phyloP scores from a whole-genome alignment of 2,888 invertebrate genomes.

The Azorinus chamasolen region DNA sequence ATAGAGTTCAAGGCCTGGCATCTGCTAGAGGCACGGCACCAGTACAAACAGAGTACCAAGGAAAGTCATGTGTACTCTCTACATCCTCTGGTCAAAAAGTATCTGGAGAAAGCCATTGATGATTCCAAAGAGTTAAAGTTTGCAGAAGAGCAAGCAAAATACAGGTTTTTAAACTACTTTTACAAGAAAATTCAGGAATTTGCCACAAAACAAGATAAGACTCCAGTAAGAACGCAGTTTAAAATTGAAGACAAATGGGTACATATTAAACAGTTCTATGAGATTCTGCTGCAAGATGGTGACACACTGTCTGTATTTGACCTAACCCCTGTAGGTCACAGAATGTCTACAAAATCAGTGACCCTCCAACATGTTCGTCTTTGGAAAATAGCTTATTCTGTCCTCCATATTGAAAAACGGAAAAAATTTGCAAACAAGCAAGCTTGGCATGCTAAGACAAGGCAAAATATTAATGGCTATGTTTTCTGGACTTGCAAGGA shows the following conservation, averaged over 20 bases:
- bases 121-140: neutral
- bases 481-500: conserved; percentile 43
- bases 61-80: conserved; percentile 4
- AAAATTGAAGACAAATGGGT: conserved; percentile 22
- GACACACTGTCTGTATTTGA: neutral
- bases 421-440: conserved; percentile 31
- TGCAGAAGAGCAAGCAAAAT: conserved; percentile 11
- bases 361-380: neutral
- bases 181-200: too few relatives aligned
- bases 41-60: too few relatives aligned
- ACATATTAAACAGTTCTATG: conserved; percentile 31
- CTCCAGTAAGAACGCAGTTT: too few relatives aligned
- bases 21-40: too few relatives aligned
- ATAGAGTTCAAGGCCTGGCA: too few relatives aligned
- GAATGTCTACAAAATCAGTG: neutral
- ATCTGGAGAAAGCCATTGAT: conserved; percentile 4
- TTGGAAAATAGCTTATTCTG: conserved; percentile 31
- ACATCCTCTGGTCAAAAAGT: conserved; percentile 24
- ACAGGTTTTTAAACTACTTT: conserved; percentile 3
- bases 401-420: conserved; percentile 10
- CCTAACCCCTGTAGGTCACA: too few relatives aligned
- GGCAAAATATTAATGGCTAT: conserved; percentile 20
- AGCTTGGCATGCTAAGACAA: conserved; percentile 8
- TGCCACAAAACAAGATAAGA: too few relatives aligned
- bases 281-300: conserved; percentile 3